These are phyloP conservation scores for Embidobia sp. DNA, from an alignment of 2,888 invertebrate species.

Conservation along the genomic window DNA sequence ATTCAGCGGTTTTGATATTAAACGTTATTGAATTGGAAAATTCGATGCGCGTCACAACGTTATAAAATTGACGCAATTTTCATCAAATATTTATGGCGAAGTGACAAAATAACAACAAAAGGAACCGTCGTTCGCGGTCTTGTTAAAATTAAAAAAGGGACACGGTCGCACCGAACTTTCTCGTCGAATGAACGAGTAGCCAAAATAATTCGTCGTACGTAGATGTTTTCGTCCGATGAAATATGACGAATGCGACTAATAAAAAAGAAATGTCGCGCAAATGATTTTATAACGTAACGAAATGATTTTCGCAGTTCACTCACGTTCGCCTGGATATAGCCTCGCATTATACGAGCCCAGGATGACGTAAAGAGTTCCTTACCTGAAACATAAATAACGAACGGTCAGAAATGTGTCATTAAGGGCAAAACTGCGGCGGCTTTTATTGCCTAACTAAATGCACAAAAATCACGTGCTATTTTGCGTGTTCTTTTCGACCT, in stretches of 20 bases:
- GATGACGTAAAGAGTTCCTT: slow-evolving; percentile 29
- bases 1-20: no score
- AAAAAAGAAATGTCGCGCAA: slow-evolving; percentile 1
- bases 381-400: slow-evolving; percentile 46
- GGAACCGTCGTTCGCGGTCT: no score
- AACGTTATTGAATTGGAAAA: no score
- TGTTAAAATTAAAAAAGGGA: no score
- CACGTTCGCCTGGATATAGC: slow-evolving; percentile 32
- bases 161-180: no score
- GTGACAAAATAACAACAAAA: no score
- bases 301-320: slow-evolving; percentile 44
- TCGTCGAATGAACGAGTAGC: not conserved
- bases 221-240: slow-evolving; percentile 16
- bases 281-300: slow-evolving; percentile 17
- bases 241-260: slow-evolving; percentile 7
- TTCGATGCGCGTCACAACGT: no score
- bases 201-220: not conserved
- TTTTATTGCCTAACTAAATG: no score
- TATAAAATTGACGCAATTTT: no score
- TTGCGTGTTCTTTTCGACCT: not conserved
- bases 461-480: not conserved
- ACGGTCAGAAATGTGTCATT: slow-evolving; percentile 16
- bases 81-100: no score
- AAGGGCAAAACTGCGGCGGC: not conserved
- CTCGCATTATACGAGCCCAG: slow-evolving; percentile 1